Conservation (phyloP, 1,140 invertebrate genomes). For the Leguminivora glycinivorella region DNA sequence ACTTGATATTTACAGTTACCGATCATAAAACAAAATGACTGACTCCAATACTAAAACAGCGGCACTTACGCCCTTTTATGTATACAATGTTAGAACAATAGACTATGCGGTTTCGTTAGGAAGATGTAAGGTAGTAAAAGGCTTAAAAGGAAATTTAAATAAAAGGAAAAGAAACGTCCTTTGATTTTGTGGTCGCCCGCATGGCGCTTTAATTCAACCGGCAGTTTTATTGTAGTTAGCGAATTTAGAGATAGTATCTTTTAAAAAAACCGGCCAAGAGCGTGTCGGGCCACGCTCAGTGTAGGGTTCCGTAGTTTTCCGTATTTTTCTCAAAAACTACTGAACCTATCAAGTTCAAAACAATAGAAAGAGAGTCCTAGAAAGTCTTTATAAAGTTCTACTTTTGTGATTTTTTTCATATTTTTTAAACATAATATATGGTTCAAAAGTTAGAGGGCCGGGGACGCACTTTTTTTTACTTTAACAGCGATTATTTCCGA, state of each 20-base stretch:
- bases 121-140: constrained; percentile 4
- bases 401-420: too few species aligned
- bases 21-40: neutral
- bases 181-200: neutral
- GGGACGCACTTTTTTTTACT: too few species aligned
- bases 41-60: neutral
- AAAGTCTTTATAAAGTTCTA: too few species aligned
- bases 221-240: neutral
- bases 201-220: neutral
- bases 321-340: too few species aligned
- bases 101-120: neutral
- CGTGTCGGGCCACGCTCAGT: too few species aligned
- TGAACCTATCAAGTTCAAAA: too few species aligned
- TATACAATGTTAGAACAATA: neutral
- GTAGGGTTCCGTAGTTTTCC: too few species aligned
- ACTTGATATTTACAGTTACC: constrained; percentile 5
- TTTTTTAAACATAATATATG: too few species aligned
- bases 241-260: neutral
- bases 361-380: too few species aligned
- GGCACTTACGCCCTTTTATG: neutral
- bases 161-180: neutral
- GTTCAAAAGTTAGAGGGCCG: too few species aligned
- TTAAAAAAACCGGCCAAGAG: neutral
- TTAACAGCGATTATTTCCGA: too few species aligned
- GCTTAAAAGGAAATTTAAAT: neutral